Evolutionary conservation across 2,888 invertebrate species (phyloP), one percentile per base, ranked within the genome.

Genomic region (Drosophila rubida): DNA sequence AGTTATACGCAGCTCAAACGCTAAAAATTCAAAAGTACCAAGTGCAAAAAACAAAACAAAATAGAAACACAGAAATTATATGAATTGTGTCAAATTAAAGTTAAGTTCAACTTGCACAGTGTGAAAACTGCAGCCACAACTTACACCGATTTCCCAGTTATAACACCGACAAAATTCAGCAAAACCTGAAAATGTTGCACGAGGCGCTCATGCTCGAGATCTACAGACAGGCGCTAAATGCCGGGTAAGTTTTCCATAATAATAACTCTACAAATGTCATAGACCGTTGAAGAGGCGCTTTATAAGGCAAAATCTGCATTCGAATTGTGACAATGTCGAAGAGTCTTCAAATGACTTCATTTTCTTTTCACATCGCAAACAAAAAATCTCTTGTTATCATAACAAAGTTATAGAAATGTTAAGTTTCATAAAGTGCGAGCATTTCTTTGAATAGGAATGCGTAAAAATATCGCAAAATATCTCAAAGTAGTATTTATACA

Each of bases 201-300:
- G 91, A 91, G 88, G 91, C 91, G 64, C 71, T 91, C 77, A 91
- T 91, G 91, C 87, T 91, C 68, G 91, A 91, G 79, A 91, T 91
- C 77, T 91, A 91, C 90, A 90, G 91, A 86, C 91, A 91, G 88
- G 91, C 91, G 78, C 81, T 91, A 30, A 91, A 91, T 82, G 91
- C 91, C 80, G 91, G 91, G 91, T 91, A 88, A 91, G 91, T 77
- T 58, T 4, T n/a, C 11, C 1, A 32, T 32, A 32, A 32, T 32
- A 9, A 27, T 11, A 0, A 27, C 9, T 8, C 2, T 8, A 9
- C 0, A 27, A 27, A 27, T 27, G n/a, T n/a, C n/a, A 27, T 9
- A 27, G 27, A 3, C 9, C 8, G 27, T 27, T 27, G 9, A 27
- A 27, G 27, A 11, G 8, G 3, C 2, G 19, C 3, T 19, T 19